Conservation (phyloP, 2,797 vertebrate genomes). For the Syngnathus rostellatus region DNA sequence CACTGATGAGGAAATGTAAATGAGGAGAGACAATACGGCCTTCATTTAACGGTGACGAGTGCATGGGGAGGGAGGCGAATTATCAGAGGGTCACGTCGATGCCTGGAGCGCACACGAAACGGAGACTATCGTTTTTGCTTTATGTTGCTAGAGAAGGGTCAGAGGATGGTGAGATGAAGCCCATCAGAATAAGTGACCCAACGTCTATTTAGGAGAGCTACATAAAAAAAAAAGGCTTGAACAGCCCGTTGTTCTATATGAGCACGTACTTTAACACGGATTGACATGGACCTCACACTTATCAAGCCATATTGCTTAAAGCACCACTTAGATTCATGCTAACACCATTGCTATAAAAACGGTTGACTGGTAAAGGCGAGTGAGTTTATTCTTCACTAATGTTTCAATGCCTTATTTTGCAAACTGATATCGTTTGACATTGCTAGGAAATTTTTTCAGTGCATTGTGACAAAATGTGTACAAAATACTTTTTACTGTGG, state of each 20-base stretch:
- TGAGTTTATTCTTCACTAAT: neutral
- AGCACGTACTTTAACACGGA: conserved; percentile 15
- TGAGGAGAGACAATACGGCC: conserved; percentile 36
- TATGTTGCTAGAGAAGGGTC: conserved; percentile 31
- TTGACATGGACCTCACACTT: conserved; percentile 16
- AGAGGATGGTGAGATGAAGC: conserved; percentile 24
- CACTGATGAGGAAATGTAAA: conserved; percentile 72
- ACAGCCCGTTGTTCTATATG: conserved; percentile 16
- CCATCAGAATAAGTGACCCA: conserved; percentile 34
- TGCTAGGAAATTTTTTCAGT: neutral
- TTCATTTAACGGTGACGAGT: conserved; percentile 51
- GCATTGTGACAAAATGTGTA: too few relatives aligned
- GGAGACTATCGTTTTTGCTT: conserved; percentile 41
- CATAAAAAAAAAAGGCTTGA: conserved; percentile 36
- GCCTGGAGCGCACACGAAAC: conserved; percentile 56
- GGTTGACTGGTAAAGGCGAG: neutral
- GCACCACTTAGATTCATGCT: conserved; percentile 13
- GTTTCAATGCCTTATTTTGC: neutral
- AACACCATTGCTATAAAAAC: conserved; percentile 5
- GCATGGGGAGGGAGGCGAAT: conserved; percentile 41
- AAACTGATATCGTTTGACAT: neutral
- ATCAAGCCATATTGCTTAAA: conserved; percentile 20
- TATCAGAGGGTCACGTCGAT: conserved; percentile 48
- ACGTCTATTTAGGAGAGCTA: conserved; percentile 31
- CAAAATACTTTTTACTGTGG: neutral